phyloP scores from a whole-genome alignment of 1,140 invertebrate species.

The Ceratosolen fusciceps region DNA sequence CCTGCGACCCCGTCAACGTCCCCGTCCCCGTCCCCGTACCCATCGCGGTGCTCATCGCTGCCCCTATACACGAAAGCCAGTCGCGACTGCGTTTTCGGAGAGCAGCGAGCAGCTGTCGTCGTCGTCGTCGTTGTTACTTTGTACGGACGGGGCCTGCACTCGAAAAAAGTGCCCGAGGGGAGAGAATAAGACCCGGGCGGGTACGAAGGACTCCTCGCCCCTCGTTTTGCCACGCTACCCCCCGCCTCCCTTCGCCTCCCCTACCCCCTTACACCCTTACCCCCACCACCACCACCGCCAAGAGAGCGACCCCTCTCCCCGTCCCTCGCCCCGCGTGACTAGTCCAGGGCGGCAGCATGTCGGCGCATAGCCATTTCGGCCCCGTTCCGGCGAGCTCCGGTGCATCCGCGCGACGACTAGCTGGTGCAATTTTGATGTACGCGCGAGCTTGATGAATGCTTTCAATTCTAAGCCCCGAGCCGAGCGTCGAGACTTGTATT shows the following conservation, averaged over 20 bases:
- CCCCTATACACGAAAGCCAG: no score
- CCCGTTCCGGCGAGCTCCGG: neutral
- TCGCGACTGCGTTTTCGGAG: slow-evolving; percentile 29
- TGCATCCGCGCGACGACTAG: no score
- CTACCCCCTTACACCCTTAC: neutral
- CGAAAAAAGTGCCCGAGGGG: slow-evolving; percentile 47
- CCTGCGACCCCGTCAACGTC: slow-evolving; percentile 47
- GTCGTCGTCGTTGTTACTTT: slow-evolving; percentile 56
- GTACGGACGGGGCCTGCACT: slow-evolving; percentile 48
- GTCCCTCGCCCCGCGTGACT: slow-evolving; percentile 25
- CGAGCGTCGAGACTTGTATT: neutral
- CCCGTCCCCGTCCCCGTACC: no score
- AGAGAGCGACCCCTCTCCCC: slow-evolving; percentile 50
- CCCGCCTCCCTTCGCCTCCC: neutral
- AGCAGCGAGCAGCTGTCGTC: no score
- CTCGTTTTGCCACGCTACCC: no score
- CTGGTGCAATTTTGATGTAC: neutral
- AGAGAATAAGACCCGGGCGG: slow-evolving; percentile 32
- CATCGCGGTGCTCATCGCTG: no score
- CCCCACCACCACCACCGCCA: no score
- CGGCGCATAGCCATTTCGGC: neutral
- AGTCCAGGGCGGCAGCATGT: neutral
- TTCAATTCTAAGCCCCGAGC: neutral
- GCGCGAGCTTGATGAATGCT: neutral
- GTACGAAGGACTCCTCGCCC: neutral